Conservation (phyloP, 2,113 vertebrate genomes). For the Anolis sagrei region DNA sequence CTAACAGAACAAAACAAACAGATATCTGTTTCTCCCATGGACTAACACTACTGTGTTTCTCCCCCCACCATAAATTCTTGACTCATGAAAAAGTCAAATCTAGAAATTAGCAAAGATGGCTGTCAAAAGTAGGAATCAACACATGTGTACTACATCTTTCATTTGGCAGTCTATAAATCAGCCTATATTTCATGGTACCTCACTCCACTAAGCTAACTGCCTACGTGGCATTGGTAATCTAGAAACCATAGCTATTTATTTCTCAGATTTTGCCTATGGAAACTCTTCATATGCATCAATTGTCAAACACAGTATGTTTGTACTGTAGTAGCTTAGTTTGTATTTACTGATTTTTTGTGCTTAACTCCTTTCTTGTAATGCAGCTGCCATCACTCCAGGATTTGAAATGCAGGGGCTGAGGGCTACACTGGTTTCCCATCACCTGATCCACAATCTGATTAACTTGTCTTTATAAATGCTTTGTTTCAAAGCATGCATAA, state of each 20-base stretch:
- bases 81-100: conserved; percentile 2
- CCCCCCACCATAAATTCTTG: too few relatives aligned
- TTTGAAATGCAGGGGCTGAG: neutral
- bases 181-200: conserved; percentile 30
- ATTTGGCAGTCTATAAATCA: neutral
- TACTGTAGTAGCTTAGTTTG: neutral
- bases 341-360: neutral
- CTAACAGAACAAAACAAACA: too few relatives aligned
- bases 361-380: neutral
- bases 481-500: neutral
- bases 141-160: neutral
- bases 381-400: neutral
- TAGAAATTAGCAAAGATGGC: neutral
- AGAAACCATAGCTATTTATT: neutral
- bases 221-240: conserved; percentile 48
- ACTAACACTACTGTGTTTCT: neutral
- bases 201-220: neutral
- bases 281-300: neutral
- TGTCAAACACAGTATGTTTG: neutral
- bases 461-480: neutral
- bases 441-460: neutral
- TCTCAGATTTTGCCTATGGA: conserved; percentile 46
- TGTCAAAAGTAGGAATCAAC: neutral
- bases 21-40: too few relatives aligned
- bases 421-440: neutral